These are phyloP conservation scores for Scomber colias DNA, from an alignment of 2,113 vertebrate genomes.

Conservation along the genomic window DNA sequence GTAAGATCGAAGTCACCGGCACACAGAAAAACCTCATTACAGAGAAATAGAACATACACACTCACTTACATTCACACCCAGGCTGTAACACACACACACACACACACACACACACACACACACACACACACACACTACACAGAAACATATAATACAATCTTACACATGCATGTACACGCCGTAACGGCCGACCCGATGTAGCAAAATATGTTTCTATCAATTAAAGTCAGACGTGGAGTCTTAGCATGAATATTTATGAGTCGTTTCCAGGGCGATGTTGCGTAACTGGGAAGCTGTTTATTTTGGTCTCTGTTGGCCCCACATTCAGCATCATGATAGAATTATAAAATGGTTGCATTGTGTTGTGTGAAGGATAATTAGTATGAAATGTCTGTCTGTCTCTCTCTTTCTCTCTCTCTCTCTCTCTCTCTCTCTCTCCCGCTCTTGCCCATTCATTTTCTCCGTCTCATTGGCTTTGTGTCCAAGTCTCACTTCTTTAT, in stretches of 20 bases:
- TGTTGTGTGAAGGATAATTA: slow-evolving; percentile 44
- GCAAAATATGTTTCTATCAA: slow-evolving; percentile 65
- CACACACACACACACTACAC: not conserved
- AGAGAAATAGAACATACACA: slow-evolving; percentile 18
- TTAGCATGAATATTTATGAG: slow-evolving; percentile 68
- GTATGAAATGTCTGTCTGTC: slow-evolving; percentile 17
- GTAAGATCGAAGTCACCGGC: not conserved
- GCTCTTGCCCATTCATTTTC: not conserved
- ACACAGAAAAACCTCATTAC: slow-evolving; percentile 6
- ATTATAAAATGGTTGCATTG: slow-evolving; percentile 49
- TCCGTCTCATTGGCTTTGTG: not conserved
- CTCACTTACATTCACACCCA: not conserved
- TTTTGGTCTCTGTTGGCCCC: slow-evolving; percentile 66
- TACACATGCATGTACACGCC: not conserved
- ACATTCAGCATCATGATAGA: slow-evolving; percentile 25
- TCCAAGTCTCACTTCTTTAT: not conserved
- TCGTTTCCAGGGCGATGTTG: slow-evolving; percentile 70
- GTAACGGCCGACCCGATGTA: slow-evolving; percentile 29
- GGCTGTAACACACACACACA: not conserved
- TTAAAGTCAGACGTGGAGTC: slow-evolving; percentile 60
- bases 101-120: not conserved
- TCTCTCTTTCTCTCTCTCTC: not conserved
- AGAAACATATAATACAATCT: not conserved
- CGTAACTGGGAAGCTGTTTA: slow-evolving; percentile 68
- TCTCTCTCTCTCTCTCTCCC: not conserved